Base-by-base conservation (phyloP, 2,113 vertebrate species). In the Corythaeola cristata region DNA sequence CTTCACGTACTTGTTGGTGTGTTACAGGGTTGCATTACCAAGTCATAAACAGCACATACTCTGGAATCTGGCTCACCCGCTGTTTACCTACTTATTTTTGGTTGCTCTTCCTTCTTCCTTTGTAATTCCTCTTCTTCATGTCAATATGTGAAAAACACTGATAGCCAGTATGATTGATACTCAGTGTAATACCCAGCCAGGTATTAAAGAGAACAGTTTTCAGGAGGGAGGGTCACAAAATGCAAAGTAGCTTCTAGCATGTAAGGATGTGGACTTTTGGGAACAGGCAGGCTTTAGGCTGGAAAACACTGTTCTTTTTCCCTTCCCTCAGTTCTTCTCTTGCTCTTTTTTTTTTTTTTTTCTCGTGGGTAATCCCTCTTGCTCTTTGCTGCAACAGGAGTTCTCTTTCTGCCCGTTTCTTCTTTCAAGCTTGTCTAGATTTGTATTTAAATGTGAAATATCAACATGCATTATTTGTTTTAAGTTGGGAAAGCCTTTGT, bases 101-200 rank as follows among this genome's bases (percentile, higher is more conserved):
- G 53, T 44, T 1, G 0, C 67, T 82, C 85, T 95, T 96, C 96
- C 90, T 96, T 58, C 90, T 90, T 58, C 56, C 71, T 30, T 12
- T 87, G 23, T 11, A 8, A 32, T 56, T 89, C 50, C 23, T 92
- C 81, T 33, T 67, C 60, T 23, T 52, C 15, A 0, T 6, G 28
- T 20, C 49, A 15, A 2, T 17, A 7, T 8, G 23, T 50, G 67
- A 37, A 69, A 73, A 47, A 5, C 32, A 7, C 39, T 33, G 88
- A 7, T 12, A 8, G 0, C 30, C 7, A 3, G 7, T 22, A 1
- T 28, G 21, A 49, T 20, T 52, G 39, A 4, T 5, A 3, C 3
- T 6, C 21, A 1, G 3, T 2, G 32, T 44, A 22, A 67, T 35
- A 47, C 35, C 22, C 63, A 17, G 17, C 8, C 26, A 13, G 64